phyloP scores from a whole-genome alignment of 1,140 invertebrate species.

The Apis cerana region DNA sequence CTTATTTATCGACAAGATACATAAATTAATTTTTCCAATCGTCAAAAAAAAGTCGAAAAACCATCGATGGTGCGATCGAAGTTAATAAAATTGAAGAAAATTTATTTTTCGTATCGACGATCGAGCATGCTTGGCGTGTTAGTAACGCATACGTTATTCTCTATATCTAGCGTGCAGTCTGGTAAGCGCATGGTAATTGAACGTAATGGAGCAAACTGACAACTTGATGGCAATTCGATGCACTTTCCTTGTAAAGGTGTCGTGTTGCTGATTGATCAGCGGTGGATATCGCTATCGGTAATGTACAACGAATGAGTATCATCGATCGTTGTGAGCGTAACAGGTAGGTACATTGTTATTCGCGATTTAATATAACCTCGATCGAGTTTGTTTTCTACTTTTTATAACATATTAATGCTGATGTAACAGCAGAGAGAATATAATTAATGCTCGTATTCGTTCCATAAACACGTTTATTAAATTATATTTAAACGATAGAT shows the following conservation, averaged over 20 bases:
- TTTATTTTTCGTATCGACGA: background rate
- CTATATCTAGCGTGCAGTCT: background rate
- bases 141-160: conserved; percentile 1
- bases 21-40: too few relatives aligned
- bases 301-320: conserved; percentile 26
- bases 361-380: conserved; percentile 13
- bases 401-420: background rate
- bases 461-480: too few relatives aligned
- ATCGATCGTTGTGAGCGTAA: background rate
- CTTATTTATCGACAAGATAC: too few relatives aligned
- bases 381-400: background rate
- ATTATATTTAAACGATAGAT: too few relatives aligned
- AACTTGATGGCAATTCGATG: conserved; percentile 39
- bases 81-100: background rate
- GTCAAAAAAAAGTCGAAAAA: background rate
- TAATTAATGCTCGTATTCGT: background rate
- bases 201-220: conserved; percentile 41
- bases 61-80: background rate
- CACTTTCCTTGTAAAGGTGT: conserved; percentile 34
- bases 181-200: conserved; percentile 45
- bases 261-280: conserved; percentile 33
- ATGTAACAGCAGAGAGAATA: conserved; percentile 10
- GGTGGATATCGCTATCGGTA: background rate
- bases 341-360: conserved; percentile 2
- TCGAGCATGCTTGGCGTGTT: too few relatives aligned